Base-by-base conservation (phyloP, 2,888 invertebrate species). In the Heliconius erato region DNA sequence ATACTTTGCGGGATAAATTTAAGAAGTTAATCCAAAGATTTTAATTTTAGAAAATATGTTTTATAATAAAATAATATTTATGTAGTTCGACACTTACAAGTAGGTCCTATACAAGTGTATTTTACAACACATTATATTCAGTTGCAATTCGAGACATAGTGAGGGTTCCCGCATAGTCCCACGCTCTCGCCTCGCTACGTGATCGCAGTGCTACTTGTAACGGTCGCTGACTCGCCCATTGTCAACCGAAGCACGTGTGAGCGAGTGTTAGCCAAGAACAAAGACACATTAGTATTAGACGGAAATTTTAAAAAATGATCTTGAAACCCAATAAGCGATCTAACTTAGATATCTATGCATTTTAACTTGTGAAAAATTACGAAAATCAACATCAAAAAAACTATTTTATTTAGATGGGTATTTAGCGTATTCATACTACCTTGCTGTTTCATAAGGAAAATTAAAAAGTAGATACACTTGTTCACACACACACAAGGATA, bases 221-320 rank as follows among this genome's bases (percentile, higher is more conserved):
- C 86, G 88, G 89, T 88, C 85, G 88, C 88, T 87, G 88, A 87
- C 87, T 88, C 87, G 88, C 88, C 87, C 90, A 91, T 92, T 91
- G 91, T 90, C 90, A 90, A 93, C 89, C 91, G 87, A 88, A 91
- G 92, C 94, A 94, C 94, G 94, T 94, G 94, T 91, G 88, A 88
- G 87, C 86, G 86, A 88, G 89, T 87, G 87, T 82, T 80, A 82
- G 76, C 79, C 74, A 69, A 84, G 83, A 85, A 85, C 83, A 85
- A 85, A 85, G 84, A 74, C 79, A 35, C 80, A 83, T 84, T 83
- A 85, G 71, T 79, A 76, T 80, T 82, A 59, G 80, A 80, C 79
- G 84, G 84, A 85, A 79, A 79, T 78, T 74, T 68, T 26, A 67
- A 83, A 76, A 82, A 77, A 14, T 9, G 28, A 28, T 67, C 67